A percentile compares a stretch with the other conserved stretches of the same genome.
Evolutionary conservation across 2,797 vertebrate genomes (phyloP).

Genomic region (Muraenolepis orangiensis): DNA sequence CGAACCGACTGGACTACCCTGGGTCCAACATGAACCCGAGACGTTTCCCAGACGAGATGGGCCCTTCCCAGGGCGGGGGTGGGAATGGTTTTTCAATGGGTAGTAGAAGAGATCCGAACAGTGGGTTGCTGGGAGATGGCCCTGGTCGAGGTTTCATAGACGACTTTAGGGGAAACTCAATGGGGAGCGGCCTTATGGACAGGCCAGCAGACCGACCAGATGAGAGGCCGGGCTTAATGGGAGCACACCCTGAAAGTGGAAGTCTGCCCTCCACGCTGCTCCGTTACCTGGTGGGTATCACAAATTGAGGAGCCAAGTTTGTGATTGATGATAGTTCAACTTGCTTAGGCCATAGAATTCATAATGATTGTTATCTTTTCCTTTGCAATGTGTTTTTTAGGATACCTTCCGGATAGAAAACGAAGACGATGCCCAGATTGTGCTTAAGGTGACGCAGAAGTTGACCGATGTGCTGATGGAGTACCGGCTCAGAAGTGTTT

Average conservation of each 20-base stretch:
- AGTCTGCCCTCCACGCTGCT: conserved; percentile 66
- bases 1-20: conserved; percentile 30
- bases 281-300: conserved; percentile 65
- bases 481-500: conserved; percentile 76
- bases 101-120: neutral
- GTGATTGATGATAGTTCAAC: neutral
- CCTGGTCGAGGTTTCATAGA: conserved; percentile 50
- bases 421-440: conserved; percentile 82
- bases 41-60: conserved; percentile 49
- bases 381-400: conserved; percentile 51
- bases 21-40: conserved; percentile 47
- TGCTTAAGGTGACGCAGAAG: conserved; percentile 84
- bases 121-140: conserved; percentile 33
- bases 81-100: conserved; percentile 41
- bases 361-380: neutral
- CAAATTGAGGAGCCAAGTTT: no score
- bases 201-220: conserved; percentile 25
- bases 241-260: conserved; percentile 44
- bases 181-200: conserved; percentile 28
- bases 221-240: conserved; percentile 55
- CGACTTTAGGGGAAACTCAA: conserved; percentile 42
- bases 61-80: conserved; percentile 24
- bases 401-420: conserved; percentile 81
- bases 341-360: neutral
- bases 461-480: conserved; percentile 83